Base-by-base conservation (phyloP, 2,113 vertebrate species). In the Cyphomyrus discorhynchus region DNA sequence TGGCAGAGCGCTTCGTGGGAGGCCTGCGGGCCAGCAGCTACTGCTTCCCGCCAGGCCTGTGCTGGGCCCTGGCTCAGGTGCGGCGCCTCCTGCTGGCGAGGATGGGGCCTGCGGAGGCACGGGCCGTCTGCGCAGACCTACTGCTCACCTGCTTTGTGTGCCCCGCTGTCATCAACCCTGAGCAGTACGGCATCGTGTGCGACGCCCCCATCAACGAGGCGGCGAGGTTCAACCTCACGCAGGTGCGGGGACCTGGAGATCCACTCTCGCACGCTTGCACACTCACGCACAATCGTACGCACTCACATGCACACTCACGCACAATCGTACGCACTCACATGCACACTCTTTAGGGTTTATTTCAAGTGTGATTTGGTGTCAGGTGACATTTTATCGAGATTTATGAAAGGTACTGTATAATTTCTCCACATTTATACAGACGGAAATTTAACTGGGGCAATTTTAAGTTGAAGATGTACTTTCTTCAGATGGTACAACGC, bases 131-230 rank as follows among this genome's bases (percentile, higher is more conserved):
- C 90, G 99, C 98, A 0, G 97, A 99, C 92, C 97, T 99, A 10
- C 96, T 99, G 0, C 94, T 99, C 88, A 97, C 98, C 10, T 99
- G 97, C 93, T 99, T 99, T 94, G 99, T 99, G 94, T 99, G 98
- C 92, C 98, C 98, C 2, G 98, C 98, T 21, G 96, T 99, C 58
- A 98, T 99, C 91, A 99, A 98, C 93, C 98, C 98, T 0, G 98
- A 99, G 82, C 98, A 99, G 93, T 99, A 99, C 0, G 98, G 98
- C 52, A 99, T 99, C 39, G 99, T 99, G 92, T 99, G 98, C 1
- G 98, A 99, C 9, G 98, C 98, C 80, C 98, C 98, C 47, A 99
- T 99, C 94, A 99, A 99, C 31, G 98, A 99, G 91, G 98, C 99
- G 92, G 98, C 98, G 47, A 96, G 98, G 89, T 99, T 99, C 93